Evolutionary conservation across 2,888 invertebrate genomes (phyloP), one percentile per base, ranked within the genome.

Genomic region (Temnothorax unifasciatus): DNA sequence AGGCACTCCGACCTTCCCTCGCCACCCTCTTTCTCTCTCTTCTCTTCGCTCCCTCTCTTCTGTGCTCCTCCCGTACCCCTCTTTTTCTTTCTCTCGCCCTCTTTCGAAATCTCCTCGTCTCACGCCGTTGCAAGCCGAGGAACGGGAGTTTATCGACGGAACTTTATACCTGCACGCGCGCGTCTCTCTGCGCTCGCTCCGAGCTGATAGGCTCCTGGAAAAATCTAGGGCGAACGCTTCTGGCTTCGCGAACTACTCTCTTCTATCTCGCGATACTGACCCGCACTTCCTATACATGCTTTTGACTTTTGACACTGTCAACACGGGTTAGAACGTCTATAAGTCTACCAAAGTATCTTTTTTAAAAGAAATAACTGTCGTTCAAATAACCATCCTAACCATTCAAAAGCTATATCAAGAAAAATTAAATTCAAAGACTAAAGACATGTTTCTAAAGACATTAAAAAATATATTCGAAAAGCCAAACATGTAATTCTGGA

Each of bases 81-180:
- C 41, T 11, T 34, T 25, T 34, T 25, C 85, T 75, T 61, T 74
- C 54, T 52, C 50, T 79, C 83, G 63, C 79, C 68, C 75, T 85
- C 88, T 83, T 84, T 83, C 83, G 71, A 84, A 52, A 81, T 77
- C 84, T 75, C 41, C 68, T 54, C 66, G 29, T 85, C 86, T 61
- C 63, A 50, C 73, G 66, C n/a, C 63, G 68, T 74, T 61, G 71
- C 54, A 69, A 84, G 15, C 63, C 25, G 81, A 25, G 85, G 86
- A 84, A 76, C 84, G 75, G 29, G 79, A 84, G 87, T 91, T 92
- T 91, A 91, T 92, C 92, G 89, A 88, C 85, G 87, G 71, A 87
- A 90, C 85, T 91, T 91, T 88, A 79, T 79, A 74, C 29, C 69
- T 77, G 34, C 69, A 77, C 71, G 41, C 57, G 71, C 52, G 54